phyloP scores from a whole-genome alignment of 2,888 invertebrate species.

The Ephialtes manifestator region DNA sequence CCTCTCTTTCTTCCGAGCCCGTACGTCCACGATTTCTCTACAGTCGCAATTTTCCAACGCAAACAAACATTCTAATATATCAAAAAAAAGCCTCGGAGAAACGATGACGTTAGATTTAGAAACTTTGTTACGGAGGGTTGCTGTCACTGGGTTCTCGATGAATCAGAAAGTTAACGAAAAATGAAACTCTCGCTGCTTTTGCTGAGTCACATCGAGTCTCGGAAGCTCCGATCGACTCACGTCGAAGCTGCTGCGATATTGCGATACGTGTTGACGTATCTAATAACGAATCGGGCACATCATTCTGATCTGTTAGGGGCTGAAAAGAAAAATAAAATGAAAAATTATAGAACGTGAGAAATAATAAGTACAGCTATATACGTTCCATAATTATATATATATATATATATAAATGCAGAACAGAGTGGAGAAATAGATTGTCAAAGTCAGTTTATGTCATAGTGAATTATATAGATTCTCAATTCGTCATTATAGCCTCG shows the following conservation, averaged over 20 bases:
- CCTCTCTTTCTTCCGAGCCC: conserved; percentile 28
- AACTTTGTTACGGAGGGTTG: conserved; percentile 30
- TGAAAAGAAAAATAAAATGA: conserved; percentile 9
- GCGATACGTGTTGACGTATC: conserved; percentile 43
- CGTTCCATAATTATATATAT: background rate
- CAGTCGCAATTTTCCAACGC: background rate
- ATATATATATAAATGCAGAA: background rate
- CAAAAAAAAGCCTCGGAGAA: conserved; percentile 17
- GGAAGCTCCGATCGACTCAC: conserved; percentile 18
- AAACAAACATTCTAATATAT: conserved; percentile 48
- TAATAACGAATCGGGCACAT: conserved; percentile 48
- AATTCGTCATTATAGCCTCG: conserved; percentile 55
- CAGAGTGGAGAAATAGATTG: conserved; percentile 26
- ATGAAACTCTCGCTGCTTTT: conserved; percentile 46
- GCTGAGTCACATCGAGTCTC: conserved; percentile 60
- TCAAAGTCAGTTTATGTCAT: conserved; percentile 15
- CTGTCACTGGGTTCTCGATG: conserved; percentile 27
- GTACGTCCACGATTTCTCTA: conserved; percentile 30
- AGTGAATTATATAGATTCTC: conserved; percentile 46
- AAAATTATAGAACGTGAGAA: conserved; percentile 55
- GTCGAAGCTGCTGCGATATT: conserved; percentile 39
- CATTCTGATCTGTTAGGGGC: conserved; percentile 11
- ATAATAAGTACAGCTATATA: conserved; percentile 40
- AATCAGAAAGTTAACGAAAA: conserved; percentile 34
- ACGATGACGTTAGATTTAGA: background rate